Conservation (phyloP, 2,888 invertebrate genomes). For the Dioctria rufipes region DNA sequence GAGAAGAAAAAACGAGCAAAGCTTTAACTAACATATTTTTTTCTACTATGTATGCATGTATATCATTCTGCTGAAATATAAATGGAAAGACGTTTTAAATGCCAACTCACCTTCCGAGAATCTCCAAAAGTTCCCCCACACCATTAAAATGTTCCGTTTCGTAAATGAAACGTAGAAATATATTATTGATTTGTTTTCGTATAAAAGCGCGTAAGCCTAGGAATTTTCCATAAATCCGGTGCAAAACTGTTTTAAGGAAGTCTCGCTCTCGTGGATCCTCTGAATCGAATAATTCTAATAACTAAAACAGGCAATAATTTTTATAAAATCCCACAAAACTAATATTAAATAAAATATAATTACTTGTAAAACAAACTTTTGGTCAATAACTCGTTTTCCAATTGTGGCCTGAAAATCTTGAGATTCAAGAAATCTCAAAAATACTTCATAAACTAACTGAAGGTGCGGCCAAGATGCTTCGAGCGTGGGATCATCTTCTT, state of each 20-base stretch:
- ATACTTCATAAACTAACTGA: slow-evolving; percentile 85
- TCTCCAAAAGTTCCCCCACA: slow-evolving; percentile 96
- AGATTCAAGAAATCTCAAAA: slow-evolving; percentile 88
- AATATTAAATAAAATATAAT: slow-evolving; percentile 58
- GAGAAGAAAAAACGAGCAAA: background rate
- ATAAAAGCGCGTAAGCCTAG: slow-evolving; percentile 96
- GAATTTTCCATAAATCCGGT: slow-evolving; percentile 98
- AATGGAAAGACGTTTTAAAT: background rate
- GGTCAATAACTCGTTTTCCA: slow-evolving; percentile 95
- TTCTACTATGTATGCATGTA: too few species aligned
- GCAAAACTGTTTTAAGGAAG: slow-evolving; percentile 97
- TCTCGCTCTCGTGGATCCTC: slow-evolving; percentile 97
- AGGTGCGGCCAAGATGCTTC: slow-evolving; percentile 97
- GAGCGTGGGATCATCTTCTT: slow-evolving; percentile 95
- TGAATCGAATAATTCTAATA: slow-evolving; percentile 96
- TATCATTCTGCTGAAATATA: too few species aligned
- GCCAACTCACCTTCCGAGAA: slow-evolving; percentile 83
- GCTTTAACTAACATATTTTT: too few species aligned
- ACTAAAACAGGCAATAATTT: slow-evolving; percentile 71
- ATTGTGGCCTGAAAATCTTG: slow-evolving; percentile 93
- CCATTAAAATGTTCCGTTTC: slow-evolving; percentile 99
- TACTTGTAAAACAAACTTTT: slow-evolving; percentile 94
- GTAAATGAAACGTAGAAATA: slow-evolving; percentile 96
- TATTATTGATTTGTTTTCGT: slow-evolving; percentile 98
- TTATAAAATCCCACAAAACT: background rate